These are phyloP conservation scores for Myotis findleyi DNA, from an alignment of 2,797 vertebrate species.

Conservation along the genomic window DNA sequence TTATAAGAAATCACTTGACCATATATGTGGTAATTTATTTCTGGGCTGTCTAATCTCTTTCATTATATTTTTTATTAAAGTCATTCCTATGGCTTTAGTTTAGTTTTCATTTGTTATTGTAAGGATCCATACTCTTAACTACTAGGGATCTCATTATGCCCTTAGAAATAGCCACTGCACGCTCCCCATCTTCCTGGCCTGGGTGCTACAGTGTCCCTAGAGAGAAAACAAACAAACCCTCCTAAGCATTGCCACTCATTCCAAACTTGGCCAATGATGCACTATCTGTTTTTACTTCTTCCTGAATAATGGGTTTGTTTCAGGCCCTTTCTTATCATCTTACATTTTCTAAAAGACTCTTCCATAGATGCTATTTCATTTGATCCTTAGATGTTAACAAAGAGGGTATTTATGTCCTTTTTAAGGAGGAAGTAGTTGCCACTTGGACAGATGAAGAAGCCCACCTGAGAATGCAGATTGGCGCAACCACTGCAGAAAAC, in stretches of 20 bases:
- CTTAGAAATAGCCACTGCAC: not conserved
- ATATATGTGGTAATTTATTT: no score
- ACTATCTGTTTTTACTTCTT: not conserved
- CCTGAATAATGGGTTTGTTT: not conserved
- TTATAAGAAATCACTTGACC: no score
- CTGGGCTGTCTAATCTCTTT: not conserved
- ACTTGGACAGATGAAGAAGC: not conserved
- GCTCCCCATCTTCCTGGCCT: not conserved
- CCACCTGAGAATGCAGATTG: not conserved
- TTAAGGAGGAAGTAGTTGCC: not conserved
- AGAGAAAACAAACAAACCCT: not conserved
- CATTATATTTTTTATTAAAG: not conserved
- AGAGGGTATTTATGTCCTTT: not conserved
- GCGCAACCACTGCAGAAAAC: not conserved
- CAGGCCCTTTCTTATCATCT: not conserved
- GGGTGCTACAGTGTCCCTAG: not conserved
- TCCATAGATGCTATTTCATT: not conserved
- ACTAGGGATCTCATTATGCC: not conserved
- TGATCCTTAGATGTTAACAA: constrained; percentile 1
- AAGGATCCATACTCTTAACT: not conserved
- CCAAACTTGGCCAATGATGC: not conserved
- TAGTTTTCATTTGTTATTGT: not conserved
- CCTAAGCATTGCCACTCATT: not conserved
- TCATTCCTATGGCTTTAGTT: not conserved
- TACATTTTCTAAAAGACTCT: not conserved